phyloP scores from a whole-genome alignment of 2,113 vertebrate species.

The Esox niger region DNA sequence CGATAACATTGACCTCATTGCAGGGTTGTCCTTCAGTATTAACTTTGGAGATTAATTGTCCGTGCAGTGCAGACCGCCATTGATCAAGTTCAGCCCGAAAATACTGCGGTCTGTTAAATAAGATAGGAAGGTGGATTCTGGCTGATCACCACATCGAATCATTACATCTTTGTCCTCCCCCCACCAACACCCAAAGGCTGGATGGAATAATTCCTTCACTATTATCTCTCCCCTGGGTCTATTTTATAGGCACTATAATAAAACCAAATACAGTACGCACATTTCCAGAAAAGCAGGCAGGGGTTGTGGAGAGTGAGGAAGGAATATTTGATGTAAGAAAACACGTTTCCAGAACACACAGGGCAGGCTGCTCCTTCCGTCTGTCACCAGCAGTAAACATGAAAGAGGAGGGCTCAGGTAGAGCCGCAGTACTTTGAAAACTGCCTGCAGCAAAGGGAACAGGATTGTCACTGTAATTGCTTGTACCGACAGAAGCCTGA shows the following conservation, averaged over 20 bases:
- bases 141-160: constrained; percentile 46
- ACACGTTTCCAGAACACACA: constrained; percentile 51
- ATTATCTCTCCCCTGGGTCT: constrained; percentile 21
- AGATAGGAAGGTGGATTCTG: constrained; percentile 51
- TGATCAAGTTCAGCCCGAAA: constrained; percentile 56
- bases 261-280: constrained; percentile 37
- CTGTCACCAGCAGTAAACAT: constrained; percentile 56
- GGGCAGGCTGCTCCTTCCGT: constrained; percentile 35
- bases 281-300: constrained; percentile 32
- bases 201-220: constrained; percentile 23
- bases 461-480: constrained; percentile 55
- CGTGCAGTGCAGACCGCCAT: constrained; percentile 39
- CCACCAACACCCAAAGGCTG: constrained; percentile 16
- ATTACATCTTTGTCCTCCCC: constrained; percentile 11
- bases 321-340: constrained; percentile 69
- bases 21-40: constrained; percentile 65
- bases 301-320: constrained; percentile 21
- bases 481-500: constrained; percentile 50
- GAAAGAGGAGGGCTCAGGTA: constrained; percentile 53
- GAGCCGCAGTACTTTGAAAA: constrained; percentile 31
- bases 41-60: constrained; percentile 64
- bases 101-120: constrained; percentile 58
- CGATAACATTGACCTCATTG: constrained; percentile 65
- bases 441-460: constrained; percentile 43
- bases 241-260: constrained; percentile 25